A percentile compares a stretch with the other conserved stretches of the same genome.
phyloP scores from a whole-genome alignment of 2,888 invertebrate genomes.

The Brachynemurus nebulosus region DNA sequence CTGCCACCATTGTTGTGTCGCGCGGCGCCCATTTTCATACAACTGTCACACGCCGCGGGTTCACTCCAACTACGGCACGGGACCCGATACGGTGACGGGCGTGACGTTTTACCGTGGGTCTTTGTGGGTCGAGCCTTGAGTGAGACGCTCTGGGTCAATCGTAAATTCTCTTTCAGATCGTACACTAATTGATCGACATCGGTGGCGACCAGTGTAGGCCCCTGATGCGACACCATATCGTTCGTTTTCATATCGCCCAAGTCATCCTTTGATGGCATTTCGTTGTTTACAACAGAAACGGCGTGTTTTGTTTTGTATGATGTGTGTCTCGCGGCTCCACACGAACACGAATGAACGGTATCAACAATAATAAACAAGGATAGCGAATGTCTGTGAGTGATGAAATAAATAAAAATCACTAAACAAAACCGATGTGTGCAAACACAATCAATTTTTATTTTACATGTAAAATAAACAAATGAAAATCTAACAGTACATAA shows the following conservation, averaged over 20 bases:
- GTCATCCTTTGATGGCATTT: slow-evolving; percentile 8
- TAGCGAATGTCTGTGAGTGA: no score
- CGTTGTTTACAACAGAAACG: background rate
- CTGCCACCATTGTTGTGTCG: slow-evolving; percentile 18
- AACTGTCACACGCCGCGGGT: slow-evolving; percentile 18
- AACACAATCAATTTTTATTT: no score
- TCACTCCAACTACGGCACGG: slow-evolving; percentile 32
- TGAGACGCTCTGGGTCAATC: slow-evolving; percentile 33
- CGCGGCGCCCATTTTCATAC: slow-evolving; percentile 6
- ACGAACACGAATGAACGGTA: no score
- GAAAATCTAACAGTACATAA: no score
- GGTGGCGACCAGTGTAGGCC: slow-evolving; percentile 30
- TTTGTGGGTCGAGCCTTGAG: slow-evolving; percentile 34
- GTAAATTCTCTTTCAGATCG: slow-evolving; percentile 50
- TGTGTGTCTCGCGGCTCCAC: no score
- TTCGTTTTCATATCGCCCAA: slow-evolving; percentile 12
- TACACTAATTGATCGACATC: slow-evolving; percentile 51
- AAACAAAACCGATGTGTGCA: no score
- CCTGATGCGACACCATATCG: no score
- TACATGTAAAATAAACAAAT: no score
- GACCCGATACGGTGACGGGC: slow-evolving; percentile 39
- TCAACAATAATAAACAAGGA: no score
- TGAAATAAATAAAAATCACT: no score
- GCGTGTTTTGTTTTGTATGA: no score
- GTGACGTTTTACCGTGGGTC: slow-evolving; percentile 30